Conservation (phyloP, 2,888 invertebrate species). For the Periphyllus acericola region DNA sequence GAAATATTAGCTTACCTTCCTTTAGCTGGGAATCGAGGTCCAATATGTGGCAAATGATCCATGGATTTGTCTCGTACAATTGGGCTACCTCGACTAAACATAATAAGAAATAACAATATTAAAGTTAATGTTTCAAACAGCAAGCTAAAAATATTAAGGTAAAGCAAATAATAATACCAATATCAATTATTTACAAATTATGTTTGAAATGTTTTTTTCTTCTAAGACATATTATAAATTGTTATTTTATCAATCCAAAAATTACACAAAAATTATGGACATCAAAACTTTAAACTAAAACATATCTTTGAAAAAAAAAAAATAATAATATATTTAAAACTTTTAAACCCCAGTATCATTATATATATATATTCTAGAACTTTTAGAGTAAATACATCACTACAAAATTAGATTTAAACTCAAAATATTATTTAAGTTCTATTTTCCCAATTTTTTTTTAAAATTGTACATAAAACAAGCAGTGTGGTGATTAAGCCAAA, state of each 20-base stretch:
- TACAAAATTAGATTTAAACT: background rate
- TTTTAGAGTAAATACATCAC: background rate
- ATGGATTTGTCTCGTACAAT: slow-evolving; percentile 85
- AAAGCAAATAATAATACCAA: background rate
- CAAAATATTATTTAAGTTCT: background rate
- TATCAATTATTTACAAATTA: too few species aligned
- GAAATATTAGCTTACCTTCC: slow-evolving; percentile 74
- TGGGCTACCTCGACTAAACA: slow-evolving; percentile 86
- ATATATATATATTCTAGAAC: background rate
- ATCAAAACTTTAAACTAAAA: background rate
- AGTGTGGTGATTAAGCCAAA: background rate
- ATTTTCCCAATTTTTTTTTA: background rate
- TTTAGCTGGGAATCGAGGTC: slow-evolving; percentile 87
- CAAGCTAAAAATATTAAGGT: background rate
- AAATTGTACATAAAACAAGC: slow-evolving; percentile 4
- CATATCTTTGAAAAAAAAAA: background rate
- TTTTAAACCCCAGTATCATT: background rate
- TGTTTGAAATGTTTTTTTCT: too few species aligned
- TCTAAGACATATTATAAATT: too few species aligned
- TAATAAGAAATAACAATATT: background rate
- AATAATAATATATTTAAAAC: background rate
- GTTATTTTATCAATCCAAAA: background rate
- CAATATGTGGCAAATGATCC: slow-evolving; percentile 85
- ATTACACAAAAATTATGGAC: background rate
- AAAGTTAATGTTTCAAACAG: background rate